Evolutionary conservation across 2,797 vertebrate genomes (phyloP), one percentile per base, ranked within the genome.

Genomic region (Coracias cyanogaster): DNA sequence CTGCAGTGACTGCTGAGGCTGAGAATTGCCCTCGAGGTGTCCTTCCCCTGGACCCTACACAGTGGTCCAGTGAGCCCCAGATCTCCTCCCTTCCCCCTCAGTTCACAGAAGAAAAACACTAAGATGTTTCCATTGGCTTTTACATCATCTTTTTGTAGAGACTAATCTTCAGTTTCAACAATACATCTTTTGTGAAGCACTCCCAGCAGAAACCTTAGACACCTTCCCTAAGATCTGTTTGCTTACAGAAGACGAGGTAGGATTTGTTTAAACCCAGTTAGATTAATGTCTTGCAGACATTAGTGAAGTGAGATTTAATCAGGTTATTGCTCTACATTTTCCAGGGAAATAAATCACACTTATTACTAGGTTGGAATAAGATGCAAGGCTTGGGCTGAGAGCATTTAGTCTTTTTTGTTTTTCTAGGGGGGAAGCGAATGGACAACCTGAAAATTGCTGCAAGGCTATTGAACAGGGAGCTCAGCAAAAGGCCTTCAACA

Each of bases 211-310:
- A 97, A 97, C 96, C 88, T 95, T 96, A 97, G 96, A 96, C 96
- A 97, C 96, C 94, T 96, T 96, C 90, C 61, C 57, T 92, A 96
- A 95, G 88, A 97, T 96, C 81, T 95, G 94, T 97, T 97, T 95
- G 96, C 96, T 97, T 97, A 96, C 78, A 96, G 93, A 96, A 95
- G 94, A 95, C 2, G 96, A 97, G 94, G 95, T 94, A 96, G 90
- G 96, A 96, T 97, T 97, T 96, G 90, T 96, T 93, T 96, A 96
- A 97, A 97, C 92, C 86, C 89, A 82, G 74, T 79, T 95, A 94
- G 96, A 96, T 96, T 96, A 97, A 96, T 92, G 92, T 97, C 95
- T 95, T 95, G 93, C 90, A 97, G 95, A 96, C 95, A 97, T 96
- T 96, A 96, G 95, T 80, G 90, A 95, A 96, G 94, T 92, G 90